phyloP scores from a whole-genome alignment of 1,140 invertebrate genomes.

The Eulimnadia texana region DNA sequence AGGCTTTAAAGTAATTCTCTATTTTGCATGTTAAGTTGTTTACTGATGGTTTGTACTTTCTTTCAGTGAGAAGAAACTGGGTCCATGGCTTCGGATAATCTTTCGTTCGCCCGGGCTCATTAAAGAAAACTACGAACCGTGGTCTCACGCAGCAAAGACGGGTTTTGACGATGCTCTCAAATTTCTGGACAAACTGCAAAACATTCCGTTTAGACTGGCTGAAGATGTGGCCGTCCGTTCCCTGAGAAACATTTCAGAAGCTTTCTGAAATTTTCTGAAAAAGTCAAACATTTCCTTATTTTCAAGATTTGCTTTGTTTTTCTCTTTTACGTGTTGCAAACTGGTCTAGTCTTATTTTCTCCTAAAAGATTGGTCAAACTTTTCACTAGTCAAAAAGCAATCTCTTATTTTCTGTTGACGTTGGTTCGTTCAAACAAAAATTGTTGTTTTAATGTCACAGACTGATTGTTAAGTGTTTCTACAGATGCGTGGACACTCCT shows the following conservation, averaged over 20 bases:
- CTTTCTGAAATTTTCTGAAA: slow-evolving; percentile 44
- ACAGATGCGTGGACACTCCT: no score
- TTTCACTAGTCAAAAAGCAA: no score
- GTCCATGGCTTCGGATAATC: slow-evolving; percentile 83
- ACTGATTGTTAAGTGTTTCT: no score
- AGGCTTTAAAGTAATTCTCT: slow-evolving; percentile 73
- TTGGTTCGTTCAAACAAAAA: no score
- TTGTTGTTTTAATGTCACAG: no score
- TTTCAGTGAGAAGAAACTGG: slow-evolving; percentile 69
- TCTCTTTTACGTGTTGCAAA: no score
- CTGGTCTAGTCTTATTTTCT: not conserved
- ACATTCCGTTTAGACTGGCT: slow-evolving; percentile 80
- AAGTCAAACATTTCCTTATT: not conserved
- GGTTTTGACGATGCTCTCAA: slow-evolving; percentile 91
- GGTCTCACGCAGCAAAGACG: slow-evolving; percentile 90
- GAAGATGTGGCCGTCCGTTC: slow-evolving; percentile 88
- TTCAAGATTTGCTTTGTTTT: no score
- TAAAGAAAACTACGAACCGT: slow-evolving; percentile 79
- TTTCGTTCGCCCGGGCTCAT: slow-evolving; percentile 75
- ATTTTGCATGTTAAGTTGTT: not conserved
- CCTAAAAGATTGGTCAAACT: no score
- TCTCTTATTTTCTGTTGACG: no score
- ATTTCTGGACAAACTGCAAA: slow-evolving; percentile 70
- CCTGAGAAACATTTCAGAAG: slow-evolving; percentile 95
- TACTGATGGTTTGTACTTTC: slow-evolving; percentile 19